Evolutionary conservation across 53 echinoderm and acorn worm species (phyloP), one percentile per base, ranked within the genome.

Genomic region (Paelopatides confundens): DNA sequence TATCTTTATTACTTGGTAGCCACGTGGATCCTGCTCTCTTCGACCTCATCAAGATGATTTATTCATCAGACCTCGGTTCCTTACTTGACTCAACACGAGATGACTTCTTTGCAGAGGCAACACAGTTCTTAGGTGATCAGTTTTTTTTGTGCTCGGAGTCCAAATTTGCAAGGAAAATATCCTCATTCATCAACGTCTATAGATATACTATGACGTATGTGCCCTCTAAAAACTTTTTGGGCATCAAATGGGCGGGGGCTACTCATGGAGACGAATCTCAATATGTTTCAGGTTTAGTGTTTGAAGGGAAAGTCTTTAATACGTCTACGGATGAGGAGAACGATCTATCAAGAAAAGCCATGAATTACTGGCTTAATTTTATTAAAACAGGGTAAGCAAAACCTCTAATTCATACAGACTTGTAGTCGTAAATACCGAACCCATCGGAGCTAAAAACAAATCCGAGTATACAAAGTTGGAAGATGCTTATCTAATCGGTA

Each of bases 171-270:
- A 79, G 58, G 31, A 5, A 31, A 12, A 17, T 48, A 17, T 52
- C 79, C 0, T 4, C 58, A 4, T 58, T 58, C 58, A 15, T 58
- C 6, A 21, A 58, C 21, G 79, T 79, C 51, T 79, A 31, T 27
- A 50, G 79, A 24, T 79, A 79, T 33, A 79, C 79, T 8, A 79
- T 79, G 79, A 79, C 79, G 47, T 79, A 30, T 51, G 50, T 79
- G 13, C 79, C 79, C 7, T 26, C 79, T 7, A 53, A 53, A 11
- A 47, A 79, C 0, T 34, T 79, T 13, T 1, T 53, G 31, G 79
- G 17, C 12, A 3, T 79, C 6, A 53, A 79, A 18, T 79, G 79
- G 79, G 52, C 52, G 14, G 79, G 79, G 4, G 53, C 79, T 33
- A 31, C 49, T 15, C 79, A 79, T 53, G 79, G 54, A 21, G 79